Conservation (phyloP, 2,113 vertebrate species). For the Psilopsiagon aurifrons region DNA sequence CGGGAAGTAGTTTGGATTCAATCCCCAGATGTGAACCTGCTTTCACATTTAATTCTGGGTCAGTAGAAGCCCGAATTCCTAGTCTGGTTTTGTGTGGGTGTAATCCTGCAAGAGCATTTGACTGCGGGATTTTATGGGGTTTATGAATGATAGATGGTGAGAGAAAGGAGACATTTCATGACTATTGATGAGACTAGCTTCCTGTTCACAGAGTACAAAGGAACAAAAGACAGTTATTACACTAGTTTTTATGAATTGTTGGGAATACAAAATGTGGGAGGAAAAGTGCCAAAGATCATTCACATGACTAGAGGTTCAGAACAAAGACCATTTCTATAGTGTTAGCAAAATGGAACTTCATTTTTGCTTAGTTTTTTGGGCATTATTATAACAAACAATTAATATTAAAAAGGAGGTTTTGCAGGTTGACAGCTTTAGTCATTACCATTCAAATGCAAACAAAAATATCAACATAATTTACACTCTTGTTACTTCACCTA, state of each 20-base stretch:
- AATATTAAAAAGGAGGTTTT: not conserved
- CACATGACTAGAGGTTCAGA: not conserved
- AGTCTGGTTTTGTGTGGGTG: not conserved
- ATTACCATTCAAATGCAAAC: not conserved
- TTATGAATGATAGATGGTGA: constrained; percentile 32
- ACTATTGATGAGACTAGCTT: not conserved
- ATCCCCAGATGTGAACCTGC: not conserved
- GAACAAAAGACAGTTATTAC: not conserved
- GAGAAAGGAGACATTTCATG: not conserved
- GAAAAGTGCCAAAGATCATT: not conserved
- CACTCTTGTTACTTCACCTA: not conserved
- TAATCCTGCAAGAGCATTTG: constrained; percentile 22
- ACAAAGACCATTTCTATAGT: not conserved
- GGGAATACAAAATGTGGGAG: not conserved
- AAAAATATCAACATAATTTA: not conserved
- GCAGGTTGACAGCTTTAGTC: not conserved
- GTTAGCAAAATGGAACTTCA: not conserved
- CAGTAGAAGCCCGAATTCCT: constrained; percentile 23
- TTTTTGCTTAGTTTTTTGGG: not conserved
- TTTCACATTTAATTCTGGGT: constrained; percentile 33
- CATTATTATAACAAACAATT: not conserved
- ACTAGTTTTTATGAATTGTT: not conserved
- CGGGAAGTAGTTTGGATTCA: constrained; percentile 27
- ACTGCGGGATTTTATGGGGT: constrained; percentile 16
- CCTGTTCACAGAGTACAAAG: not conserved